Base-by-base conservation (phyloP, 2,113 vertebrate species). In the Salvelinus fontinalis region DNA sequence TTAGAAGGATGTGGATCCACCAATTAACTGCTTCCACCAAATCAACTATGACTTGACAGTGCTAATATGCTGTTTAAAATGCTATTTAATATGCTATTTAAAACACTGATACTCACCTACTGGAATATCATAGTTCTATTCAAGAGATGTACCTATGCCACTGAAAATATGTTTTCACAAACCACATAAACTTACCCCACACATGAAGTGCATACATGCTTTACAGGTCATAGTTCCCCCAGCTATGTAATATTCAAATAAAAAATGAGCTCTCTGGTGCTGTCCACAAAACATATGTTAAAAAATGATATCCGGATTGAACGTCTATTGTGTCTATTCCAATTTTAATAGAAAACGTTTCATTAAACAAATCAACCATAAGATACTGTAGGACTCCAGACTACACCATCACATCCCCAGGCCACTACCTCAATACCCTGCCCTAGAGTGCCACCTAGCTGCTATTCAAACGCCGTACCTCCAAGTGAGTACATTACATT, bases 271-370 rank as follows among this genome's bases (percentile, higher is more conserved):
- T 44, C 39, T 54, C 51, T 5, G 51, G 51, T 54, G 16, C 51
- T 54, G 51, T 54, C 51, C 51, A 54, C 16, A 5, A 51, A 60
- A 62, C 59, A 62, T 7, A 87, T 78, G 86, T 78, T 78, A 88
- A 87, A 87, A 44, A 12, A 89, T 79, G 80, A 75, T 64, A 83
- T 82, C 73, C 85, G 82, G 87, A 83, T 85, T 87, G 77, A 86
- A 84, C 89, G 9, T 44, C 39, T 44, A 44, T 44, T 44, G 87
- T 83, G 39, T 44, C 39, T 44, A 87, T 89, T 87, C 82, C 66
- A 85, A 54, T 89, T 90, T 91, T 90, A 90, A 89, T 90, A 89
- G 84, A 92, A 93, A 12, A 93, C 85, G 75, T 75, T 75, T 89
- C 80, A 92, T 84, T 83, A 84, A 87, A 84, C 75, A 91, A 76